Evolutionary conservation across 2,888 invertebrate genomes (phyloP).

Genomic region (Scaptomyza cyrtandrae): DNA sequence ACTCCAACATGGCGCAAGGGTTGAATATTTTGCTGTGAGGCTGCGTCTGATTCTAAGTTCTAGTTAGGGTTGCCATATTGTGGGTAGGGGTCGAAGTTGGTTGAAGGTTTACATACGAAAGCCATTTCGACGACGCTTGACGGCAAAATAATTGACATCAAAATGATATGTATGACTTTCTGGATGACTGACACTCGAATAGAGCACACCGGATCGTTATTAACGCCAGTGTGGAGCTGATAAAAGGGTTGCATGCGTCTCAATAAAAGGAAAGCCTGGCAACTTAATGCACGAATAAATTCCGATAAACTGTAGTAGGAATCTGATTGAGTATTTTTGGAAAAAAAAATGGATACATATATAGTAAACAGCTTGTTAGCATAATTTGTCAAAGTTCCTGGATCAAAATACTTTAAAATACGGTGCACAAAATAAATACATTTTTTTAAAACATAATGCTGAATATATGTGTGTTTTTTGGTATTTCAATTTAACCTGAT

Average conservation of each 20-base stretch:
- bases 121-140: conserved; percentile 37
- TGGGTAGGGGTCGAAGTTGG: background rate
- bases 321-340: background rate
- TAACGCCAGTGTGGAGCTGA: conserved; percentile 25
- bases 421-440: too few species aligned
- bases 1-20: conserved; percentile 23
- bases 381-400: background rate
- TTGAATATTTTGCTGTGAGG: conserved; percentile 18
- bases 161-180: conserved; percentile 43
- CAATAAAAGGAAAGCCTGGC: background rate
- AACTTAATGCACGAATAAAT: conserved; percentile 10
- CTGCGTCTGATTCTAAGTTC: conserved; percentile 13
- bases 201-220: conserved; percentile 36
- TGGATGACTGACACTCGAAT: conserved; percentile 25
- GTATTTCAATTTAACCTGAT: background rate
- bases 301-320: background rate
- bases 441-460: too few species aligned
- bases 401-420: too few species aligned
- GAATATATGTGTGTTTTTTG: too few species aligned
- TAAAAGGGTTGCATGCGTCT: background rate
- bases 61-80: conserved; percentile 3
- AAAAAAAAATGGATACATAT: background rate
- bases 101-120: conserved; percentile 27
- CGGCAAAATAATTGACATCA: conserved; percentile 67
- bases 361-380: background rate